A percentile compares a stretch with the other conserved stretches of the same genome.
These are phyloP conservation scores for Turritopsis rubra DNA, from an alignment of 30 jellyfish, hydroid and myxozoan genomes.

Conservation along the genomic window DNA sequence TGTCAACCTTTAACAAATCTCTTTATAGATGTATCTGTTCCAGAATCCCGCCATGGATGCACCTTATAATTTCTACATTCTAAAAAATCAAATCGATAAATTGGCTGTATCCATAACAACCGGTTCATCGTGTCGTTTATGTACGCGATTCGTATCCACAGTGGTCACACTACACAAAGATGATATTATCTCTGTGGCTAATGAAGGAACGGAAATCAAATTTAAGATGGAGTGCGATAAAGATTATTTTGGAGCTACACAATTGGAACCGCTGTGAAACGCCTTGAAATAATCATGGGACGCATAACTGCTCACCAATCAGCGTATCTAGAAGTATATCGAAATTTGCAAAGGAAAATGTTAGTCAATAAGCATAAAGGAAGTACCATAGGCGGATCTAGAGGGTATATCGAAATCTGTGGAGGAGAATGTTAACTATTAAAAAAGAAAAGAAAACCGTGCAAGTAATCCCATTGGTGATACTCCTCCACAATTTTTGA, in stretches of 20 bases:
- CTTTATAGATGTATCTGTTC: not conserved
- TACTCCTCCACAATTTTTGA: no score
- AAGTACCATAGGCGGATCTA: no score
- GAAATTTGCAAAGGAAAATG: no score
- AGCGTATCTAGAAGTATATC: no score
- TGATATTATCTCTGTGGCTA: not conserved
- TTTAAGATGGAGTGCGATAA: not conserved
- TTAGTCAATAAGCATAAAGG: no score
- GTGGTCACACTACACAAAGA: not conserved
- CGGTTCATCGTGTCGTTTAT: not conserved
- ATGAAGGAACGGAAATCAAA: not conserved
- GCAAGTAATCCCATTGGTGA: no score
- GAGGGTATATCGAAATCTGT: no score
- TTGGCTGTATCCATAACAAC: not conserved
- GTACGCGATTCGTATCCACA: not conserved
- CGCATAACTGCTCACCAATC: no score
- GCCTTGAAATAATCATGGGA: not conserved
- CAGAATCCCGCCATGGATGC: no score
- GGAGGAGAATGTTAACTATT: no score
- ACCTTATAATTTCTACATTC: not conserved
- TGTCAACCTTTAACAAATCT: no score
- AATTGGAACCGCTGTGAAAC: not conserved
- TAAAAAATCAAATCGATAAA: not conserved
- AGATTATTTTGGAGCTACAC: not conserved
- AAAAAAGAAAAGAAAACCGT: no score